These are phyloP conservation scores for Eretmocerus hayati DNA, from an alignment of 2,888 invertebrate genomes.

Conservation along the genomic window DNA sequence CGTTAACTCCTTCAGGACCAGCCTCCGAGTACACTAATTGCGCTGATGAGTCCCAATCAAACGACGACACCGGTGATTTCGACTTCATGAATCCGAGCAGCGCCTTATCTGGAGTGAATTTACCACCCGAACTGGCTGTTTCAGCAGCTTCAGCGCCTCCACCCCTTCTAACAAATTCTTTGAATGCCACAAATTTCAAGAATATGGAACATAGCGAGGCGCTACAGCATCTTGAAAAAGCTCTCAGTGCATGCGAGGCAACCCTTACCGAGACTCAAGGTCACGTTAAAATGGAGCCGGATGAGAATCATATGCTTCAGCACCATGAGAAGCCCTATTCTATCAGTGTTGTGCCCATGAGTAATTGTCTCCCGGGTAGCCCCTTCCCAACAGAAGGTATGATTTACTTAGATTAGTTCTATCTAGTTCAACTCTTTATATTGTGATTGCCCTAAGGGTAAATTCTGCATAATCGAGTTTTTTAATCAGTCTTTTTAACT, in stretches of 20 bases:
- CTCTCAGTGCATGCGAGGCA: conserved; percentile 42
- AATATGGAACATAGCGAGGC: conserved; percentile 44
- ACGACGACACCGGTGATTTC: conserved; percentile 28
- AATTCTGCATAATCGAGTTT: no score
- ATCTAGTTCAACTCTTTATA: no score
- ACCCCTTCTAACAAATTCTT: conserved; percentile 25
- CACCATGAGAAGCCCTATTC: conserved; percentile 42
- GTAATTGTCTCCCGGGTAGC: conserved; percentile 39
- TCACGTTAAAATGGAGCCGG: conserved; percentile 45
- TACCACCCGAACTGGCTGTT: conserved; percentile 19
- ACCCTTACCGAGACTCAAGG: conserved; percentile 43
- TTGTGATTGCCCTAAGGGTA: no score
- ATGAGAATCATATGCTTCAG: conserved; percentile 41
- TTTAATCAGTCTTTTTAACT: no score
- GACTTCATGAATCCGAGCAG: conserved; percentile 28
- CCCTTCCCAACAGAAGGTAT: conserved; percentile 45
- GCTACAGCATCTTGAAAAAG: conserved; percentile 43
- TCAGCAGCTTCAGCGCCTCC: conserved; percentile 22
- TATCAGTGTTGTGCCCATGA: conserved; percentile 41
- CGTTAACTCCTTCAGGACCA: conserved; percentile 25
- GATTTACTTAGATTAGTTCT: no score
- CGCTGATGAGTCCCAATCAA: conserved; percentile 20
- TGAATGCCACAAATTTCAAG: conserved; percentile 37
- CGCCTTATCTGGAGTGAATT: conserved; percentile 19
- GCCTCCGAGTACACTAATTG: conserved; percentile 22